These are phyloP conservation scores for Oxycera nigricornis DNA, from an alignment of 2,888 invertebrate species.

Conservation along the genomic window DNA sequence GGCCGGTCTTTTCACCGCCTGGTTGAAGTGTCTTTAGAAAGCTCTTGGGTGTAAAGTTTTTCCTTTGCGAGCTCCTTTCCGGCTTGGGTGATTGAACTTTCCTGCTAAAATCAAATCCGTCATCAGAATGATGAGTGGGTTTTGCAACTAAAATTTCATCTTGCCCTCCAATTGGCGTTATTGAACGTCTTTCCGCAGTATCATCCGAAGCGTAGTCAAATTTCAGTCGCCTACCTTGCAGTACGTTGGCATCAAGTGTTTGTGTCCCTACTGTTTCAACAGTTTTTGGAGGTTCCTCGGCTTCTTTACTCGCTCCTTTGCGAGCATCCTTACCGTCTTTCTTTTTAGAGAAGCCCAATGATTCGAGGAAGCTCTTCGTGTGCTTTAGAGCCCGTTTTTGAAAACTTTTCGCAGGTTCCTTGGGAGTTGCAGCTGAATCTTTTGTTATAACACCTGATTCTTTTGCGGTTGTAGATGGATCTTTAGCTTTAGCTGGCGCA, in stretches of 20 bases:
- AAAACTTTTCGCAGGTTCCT: not conserved
- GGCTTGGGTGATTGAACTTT: constrained; percentile 54
- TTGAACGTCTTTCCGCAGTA: constrained; percentile 6
- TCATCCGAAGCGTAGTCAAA: constrained; percentile 35
- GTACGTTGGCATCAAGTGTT: constrained; percentile 48
- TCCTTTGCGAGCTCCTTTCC: constrained; percentile 22
- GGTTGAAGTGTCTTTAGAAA: constrained; percentile 38
- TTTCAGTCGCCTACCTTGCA: constrained; percentile 15
- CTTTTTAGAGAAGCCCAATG: constrained; percentile 17
- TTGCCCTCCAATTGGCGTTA: constrained; percentile 15
- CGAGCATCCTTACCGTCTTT: constrained; percentile 7
- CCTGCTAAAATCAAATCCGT: constrained; percentile 58
- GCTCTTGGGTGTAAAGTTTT: constrained; percentile 39
- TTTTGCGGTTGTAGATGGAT: not conserved
- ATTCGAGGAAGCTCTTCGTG: constrained; percentile 29
- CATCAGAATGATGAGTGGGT: constrained; percentile 44
- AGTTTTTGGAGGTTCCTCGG: constrained; percentile 38
- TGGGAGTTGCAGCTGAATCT: not conserved
- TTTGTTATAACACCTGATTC: not conserved
- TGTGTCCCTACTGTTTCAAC: constrained; percentile 57
- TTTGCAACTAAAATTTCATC: not conserved
- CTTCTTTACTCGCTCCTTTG: not conserved
- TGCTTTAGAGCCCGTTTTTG: constrained; percentile 30
- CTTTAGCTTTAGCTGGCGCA: not conserved
- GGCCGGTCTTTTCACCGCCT: constrained; percentile 46